phyloP scores from a whole-genome alignment of 2,113 vertebrate genomes.

The Phoxinus phoxinus region DNA sequence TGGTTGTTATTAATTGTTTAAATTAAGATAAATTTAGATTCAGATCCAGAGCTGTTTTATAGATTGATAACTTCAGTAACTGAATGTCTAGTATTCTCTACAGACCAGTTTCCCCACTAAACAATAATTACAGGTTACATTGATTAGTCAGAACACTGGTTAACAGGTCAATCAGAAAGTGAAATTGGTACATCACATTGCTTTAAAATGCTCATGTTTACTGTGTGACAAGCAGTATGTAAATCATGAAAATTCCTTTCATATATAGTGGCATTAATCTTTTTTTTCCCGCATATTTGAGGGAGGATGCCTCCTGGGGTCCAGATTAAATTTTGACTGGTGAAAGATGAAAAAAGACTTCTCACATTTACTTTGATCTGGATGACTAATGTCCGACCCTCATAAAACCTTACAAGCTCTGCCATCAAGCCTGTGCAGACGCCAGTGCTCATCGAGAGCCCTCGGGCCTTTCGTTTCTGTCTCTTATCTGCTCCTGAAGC shows the following conservation, averaged over 20 bases:
- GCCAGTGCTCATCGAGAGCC: neutral
- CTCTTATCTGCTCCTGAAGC: slow-evolving; percentile 21
- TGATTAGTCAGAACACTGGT: neutral
- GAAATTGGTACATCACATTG: neutral
- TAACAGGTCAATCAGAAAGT: neutral
- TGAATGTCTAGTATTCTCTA: neutral
- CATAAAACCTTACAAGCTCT: slow-evolving; percentile 20
- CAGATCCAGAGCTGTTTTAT: neutral
- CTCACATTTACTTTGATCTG: slow-evolving; percentile 54
- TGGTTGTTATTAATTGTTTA: neutral
- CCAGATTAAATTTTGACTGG: slow-evolving; percentile 64
- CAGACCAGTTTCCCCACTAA: neutral
- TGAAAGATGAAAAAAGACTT: slow-evolving; percentile 57
- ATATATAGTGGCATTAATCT: slow-evolving; percentile 29
- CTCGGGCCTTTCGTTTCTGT: neutral
- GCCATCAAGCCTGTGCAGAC: slow-evolving; percentile 17
- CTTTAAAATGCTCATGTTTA: neutral
- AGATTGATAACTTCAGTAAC: slow-evolving; percentile 5
- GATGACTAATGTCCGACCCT: slow-evolving; percentile 61
- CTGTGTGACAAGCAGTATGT: slow-evolving; percentile 3
- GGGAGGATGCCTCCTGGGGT: slow-evolving; percentile 53
- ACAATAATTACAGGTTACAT: neutral
- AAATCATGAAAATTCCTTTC: neutral
- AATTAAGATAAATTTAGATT: neutral
- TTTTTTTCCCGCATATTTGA: slow-evolving; percentile 11